Percentiles rank a stretch among this genome's conserved stretches.
phyloP scores from a whole-genome alignment of 2,888 invertebrate species.

The Patella pellucida region DNA sequence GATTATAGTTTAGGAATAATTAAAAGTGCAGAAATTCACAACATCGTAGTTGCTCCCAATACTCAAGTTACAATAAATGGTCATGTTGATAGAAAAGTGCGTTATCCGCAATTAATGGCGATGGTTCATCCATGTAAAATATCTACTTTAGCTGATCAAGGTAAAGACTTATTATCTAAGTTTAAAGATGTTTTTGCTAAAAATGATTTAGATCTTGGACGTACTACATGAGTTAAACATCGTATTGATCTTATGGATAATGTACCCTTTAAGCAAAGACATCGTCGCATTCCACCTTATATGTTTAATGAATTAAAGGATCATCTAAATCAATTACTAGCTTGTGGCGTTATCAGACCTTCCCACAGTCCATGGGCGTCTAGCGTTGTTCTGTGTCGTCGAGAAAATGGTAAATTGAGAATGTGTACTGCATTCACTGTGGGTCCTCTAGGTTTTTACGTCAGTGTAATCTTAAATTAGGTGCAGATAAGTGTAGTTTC shows the following conservation, averaged over 20 bases:
- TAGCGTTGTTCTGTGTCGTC: background rate
- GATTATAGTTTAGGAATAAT: background rate
- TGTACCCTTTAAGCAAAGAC: constrained; percentile 4
- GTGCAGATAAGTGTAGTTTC: no score
- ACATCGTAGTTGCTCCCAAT: background rate
- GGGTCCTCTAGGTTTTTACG: background rate
- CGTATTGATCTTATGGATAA: background rate
- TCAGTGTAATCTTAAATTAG: no score
- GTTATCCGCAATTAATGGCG: background rate
- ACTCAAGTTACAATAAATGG: background rate
- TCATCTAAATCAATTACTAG: background rate
- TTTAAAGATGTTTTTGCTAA: background rate
- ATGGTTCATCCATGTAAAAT: background rate
- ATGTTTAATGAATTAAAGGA: background rate
- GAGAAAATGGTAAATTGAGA: background rate
- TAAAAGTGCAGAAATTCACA: constrained; percentile 1
- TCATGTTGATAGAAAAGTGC: background rate
- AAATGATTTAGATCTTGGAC: background rate
- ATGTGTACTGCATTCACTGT: constrained; percentile 5
- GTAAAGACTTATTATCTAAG: background rate
- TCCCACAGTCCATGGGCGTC: background rate
- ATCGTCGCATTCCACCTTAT: background rate
- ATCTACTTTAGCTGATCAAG: background rate
- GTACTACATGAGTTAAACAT: background rate
- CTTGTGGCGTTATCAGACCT: background rate